Base-by-base conservation (phyloP, 1,140 invertebrate genomes). In the Macrobrachium nipponense region DNA sequence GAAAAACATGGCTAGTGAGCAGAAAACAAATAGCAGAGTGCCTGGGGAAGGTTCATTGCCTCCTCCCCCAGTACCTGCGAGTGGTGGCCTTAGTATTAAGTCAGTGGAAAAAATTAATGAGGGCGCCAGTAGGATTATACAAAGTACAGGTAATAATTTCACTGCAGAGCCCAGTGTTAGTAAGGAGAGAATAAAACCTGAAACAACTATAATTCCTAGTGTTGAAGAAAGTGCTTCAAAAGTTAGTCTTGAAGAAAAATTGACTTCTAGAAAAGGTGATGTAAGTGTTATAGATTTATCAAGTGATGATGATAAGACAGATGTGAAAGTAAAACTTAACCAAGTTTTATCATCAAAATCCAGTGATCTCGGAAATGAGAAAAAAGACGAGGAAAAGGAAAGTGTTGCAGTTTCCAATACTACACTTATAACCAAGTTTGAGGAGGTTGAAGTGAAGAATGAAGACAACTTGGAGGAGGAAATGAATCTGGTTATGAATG, bases 401-500 rank as follows among this genome's bases (percentile, higher is more conserved):
- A 17, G 51, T 20, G 43, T 62, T 27, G 14, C 66, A 17, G 20
- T 60, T 17, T 62, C 73, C n/a, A 62, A 14, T 23, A 77, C 72
- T 44, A 78, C 75, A 59, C 79, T 75, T 59, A 23, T 70, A 17
- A 60, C 51, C 12, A 7, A 51, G 51, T 51, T 51, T 10, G 7
- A 12, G 3, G 51, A 51, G 12, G 15, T 44, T 11, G 84, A 86
- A 27, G 27, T 17, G n/a, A 86, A 75, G 68, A 82, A 87, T 75
- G 81, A 87, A 20, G 76, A 82, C 36, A 87, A 85, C 60, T 79
- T 89, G 44, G 81, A 89, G 59, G 80, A 89, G 59, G 88, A 89
- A 62, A 89, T 89, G 78, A 83, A 87, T 61, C 81, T 84, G 70
- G 88, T 89, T 11, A 89, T 89, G 88, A 89, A 89, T 44, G 88